phyloP scores from a whole-genome alignment of 2,888 invertebrate species.

The Nomada flava region DNA sequence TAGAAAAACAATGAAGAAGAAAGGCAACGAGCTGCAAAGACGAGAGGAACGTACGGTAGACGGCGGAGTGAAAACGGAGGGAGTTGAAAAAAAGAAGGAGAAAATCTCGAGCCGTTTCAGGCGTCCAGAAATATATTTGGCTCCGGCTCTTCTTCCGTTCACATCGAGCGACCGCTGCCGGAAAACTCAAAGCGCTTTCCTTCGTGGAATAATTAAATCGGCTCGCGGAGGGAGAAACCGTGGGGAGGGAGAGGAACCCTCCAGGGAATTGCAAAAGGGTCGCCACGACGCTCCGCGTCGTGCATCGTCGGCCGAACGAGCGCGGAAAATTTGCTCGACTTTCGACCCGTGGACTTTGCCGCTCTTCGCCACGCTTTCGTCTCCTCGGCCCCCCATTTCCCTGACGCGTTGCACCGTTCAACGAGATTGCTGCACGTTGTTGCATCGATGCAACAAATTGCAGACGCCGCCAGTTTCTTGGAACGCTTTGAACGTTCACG shows the following conservation, averaged over 20 bases:
- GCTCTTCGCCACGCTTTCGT: not conserved
- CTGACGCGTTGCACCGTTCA: not conserved
- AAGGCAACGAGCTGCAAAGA: not conserved
- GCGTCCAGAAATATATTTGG: conserved; percentile 75
- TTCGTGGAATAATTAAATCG: conserved; percentile 67
- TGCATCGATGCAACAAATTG: conserved; percentile 1
- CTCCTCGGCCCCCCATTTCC: not conserved
- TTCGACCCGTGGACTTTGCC: not conserved
- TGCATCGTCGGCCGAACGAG: conserved; percentile 11
- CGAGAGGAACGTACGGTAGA: not conserved
- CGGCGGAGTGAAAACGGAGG: not conserved
- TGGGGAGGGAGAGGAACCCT: conserved; percentile 30
- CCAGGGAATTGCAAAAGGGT: conserved; percentile 49
- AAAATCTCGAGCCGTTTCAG: conserved; percentile 52
- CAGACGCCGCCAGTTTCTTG: not conserved
- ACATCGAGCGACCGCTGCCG: conserved; percentile 54
- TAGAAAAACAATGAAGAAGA: not conserved
- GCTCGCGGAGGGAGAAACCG: conserved; percentile 4
- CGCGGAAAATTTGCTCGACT: conserved; percentile 42
- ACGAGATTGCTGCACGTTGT: not conserved
- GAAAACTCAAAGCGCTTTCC: conserved; percentile 60
- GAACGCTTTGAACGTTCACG: not conserved
- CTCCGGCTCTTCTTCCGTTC: conserved; percentile 71
- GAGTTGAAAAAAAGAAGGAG: not conserved
- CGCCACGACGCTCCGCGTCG: conserved; percentile 15